Conservation (phyloP, 1,140 invertebrate genomes). For the Chlorops oryzae region DNA sequence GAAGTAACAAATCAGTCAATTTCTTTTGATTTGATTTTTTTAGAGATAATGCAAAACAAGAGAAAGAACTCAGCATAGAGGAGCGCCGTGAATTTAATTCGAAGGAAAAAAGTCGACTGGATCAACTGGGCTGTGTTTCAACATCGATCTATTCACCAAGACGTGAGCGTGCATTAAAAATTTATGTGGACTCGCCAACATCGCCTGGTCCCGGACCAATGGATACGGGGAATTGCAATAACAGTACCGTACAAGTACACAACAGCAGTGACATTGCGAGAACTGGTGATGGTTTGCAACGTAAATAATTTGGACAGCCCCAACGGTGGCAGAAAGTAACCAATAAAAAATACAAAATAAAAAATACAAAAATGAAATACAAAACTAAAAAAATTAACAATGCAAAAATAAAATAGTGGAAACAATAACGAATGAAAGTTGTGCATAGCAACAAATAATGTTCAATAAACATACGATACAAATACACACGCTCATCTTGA, state of each 20-base stretch:
- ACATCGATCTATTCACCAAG: conserved; percentile 51
- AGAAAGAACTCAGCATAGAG: conserved; percentile 55
- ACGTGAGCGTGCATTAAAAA: conserved; percentile 67
- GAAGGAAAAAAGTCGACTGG: conserved; percentile 54
- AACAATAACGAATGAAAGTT: no score
- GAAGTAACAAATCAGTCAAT: neutral
- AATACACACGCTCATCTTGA: no score
- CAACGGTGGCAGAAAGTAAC: conserved; percentile 25
- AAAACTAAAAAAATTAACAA: conserved; percentile 33
- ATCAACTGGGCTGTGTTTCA: conserved; percentile 41
- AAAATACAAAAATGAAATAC: neutral
- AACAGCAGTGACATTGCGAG: no score
- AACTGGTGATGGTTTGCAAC: neutral
- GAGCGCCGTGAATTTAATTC: conserved; percentile 57
- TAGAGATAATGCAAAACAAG: conserved; percentile 60
- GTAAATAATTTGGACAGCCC: conserved; percentile 12
- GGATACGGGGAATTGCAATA: no score
- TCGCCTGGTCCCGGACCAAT: conserved; percentile 33
- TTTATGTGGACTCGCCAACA: conserved; percentile 61
- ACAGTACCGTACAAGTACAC: no score
- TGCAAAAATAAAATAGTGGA: conserved; percentile 23
- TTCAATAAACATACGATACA: no score
- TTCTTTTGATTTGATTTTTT: conserved; percentile 23
- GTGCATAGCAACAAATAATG: no score
- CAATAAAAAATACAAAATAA: neutral